These are phyloP conservation scores for Peromyscus melanophrys DNA, from an alignment of 2,797 vertebrate genomes.

Conservation along the genomic window DNA sequence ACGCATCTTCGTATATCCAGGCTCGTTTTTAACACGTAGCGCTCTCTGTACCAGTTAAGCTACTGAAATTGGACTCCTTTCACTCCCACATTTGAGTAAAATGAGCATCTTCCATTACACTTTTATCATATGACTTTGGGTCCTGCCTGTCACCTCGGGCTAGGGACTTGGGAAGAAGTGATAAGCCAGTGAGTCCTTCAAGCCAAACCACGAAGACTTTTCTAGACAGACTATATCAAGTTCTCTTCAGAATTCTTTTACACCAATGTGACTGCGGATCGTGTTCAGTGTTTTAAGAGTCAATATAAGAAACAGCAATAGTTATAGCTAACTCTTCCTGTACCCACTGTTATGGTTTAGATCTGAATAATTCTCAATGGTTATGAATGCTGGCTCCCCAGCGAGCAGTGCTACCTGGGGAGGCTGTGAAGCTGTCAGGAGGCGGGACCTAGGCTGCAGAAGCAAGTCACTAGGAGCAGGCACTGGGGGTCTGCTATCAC, in stretches of 20 bases:
- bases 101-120: background rate
- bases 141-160: background rate
- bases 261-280: background rate
- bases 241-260: background rate
- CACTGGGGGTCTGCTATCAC: background rate
- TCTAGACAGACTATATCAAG: background rate
- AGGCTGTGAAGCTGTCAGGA: background rate
- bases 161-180: background rate
- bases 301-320: background rate
- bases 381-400: background rate
- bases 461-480: background rate
- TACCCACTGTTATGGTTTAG: background rate
- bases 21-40: background rate
- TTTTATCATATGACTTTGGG: background rate
- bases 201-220: background rate
- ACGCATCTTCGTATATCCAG: background rate
- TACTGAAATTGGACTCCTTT: background rate
- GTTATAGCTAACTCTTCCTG: background rate
- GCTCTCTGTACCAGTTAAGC: background rate
- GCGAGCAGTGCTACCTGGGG: background rate
- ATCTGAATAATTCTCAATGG: background rate
- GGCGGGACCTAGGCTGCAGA: background rate
- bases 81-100: background rate
- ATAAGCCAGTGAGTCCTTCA: background rate
- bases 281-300: constrained; percentile 19